phyloP scores from a whole-genome alignment of 2,113 vertebrate species.

The Sebastes fasciatus region DNA sequence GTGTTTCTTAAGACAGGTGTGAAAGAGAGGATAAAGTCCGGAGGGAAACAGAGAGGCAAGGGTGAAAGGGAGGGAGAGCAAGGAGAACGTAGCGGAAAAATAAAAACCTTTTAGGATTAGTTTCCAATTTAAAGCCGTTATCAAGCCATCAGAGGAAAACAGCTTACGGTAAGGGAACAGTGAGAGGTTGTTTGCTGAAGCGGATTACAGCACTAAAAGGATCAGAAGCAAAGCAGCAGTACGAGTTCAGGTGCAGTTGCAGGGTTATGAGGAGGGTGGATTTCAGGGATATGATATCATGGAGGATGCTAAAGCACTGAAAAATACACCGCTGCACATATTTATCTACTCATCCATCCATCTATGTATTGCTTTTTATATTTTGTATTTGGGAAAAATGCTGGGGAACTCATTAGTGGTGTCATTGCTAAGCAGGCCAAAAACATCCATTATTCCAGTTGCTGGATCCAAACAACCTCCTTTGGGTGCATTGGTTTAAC shows the following conservation, averaged over 20 bases:
- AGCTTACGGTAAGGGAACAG: constrained; percentile 64
- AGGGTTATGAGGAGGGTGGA: constrained; percentile 43
- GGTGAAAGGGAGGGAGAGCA: constrained; percentile 16
- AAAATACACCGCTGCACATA: constrained; percentile 17
- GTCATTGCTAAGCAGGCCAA: not conserved
- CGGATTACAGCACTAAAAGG: constrained; percentile 74
- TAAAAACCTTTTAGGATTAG: constrained; percentile 71
- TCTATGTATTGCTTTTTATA: constrained; percentile 6
- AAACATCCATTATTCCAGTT: constrained; percentile 51
- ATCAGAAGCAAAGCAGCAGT: constrained; percentile 64
- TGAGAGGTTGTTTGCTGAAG: constrained; percentile 71
- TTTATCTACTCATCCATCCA: constrained; percentile 27
- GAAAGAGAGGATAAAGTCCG: constrained; percentile 1
- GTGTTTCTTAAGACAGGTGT: not conserved
- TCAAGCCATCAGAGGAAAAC: constrained; percentile 66
- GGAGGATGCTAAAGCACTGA: constrained; percentile 14
- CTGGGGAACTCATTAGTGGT: constrained; percentile 21
- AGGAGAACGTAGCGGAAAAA: constrained; percentile 45
- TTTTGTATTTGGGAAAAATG: not conserved
- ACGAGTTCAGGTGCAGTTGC: constrained; percentile 52
- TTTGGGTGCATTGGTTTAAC: not conserved
- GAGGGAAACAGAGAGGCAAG: not conserved
- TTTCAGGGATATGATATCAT: constrained; percentile 19
- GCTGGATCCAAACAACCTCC: constrained; percentile 6
- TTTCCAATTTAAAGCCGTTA: constrained; percentile 74